phyloP scores from a whole-genome alignment of 2,113 vertebrate species.

The Oxygymnocypris stewartii region DNA sequence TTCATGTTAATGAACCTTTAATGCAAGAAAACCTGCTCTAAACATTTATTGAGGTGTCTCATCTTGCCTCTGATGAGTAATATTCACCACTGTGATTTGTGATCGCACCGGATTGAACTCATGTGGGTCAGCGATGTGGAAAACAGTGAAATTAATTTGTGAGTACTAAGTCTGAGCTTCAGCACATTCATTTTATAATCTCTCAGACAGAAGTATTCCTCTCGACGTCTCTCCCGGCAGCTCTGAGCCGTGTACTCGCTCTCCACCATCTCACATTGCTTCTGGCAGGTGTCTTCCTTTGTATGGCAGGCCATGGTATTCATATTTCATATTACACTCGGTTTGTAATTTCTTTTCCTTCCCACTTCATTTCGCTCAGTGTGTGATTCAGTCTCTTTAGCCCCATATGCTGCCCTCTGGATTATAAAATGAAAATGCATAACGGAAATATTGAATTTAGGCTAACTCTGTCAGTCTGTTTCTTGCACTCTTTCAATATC shows the following conservation, averaged over 20 bases:
- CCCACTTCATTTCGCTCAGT: background rate
- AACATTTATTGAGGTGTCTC: background rate
- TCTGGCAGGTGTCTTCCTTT: conserved; percentile 38
- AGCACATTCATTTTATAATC: conserved; percentile 36
- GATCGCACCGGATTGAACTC: conserved; percentile 21
- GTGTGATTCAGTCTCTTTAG: conserved; percentile 20
- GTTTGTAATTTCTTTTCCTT: conserved; percentile 1
- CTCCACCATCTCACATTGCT: background rate
- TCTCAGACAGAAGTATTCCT: conserved; percentile 7
- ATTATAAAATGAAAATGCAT: conserved; percentile 34
- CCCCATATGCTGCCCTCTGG: conserved; percentile 8
- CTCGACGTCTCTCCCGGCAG: background rate
- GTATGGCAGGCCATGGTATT: conserved; percentile 14
- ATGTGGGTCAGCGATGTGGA: conserved; percentile 7
- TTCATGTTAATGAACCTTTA: background rate
- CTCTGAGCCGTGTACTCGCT: background rate
- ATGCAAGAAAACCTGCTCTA: background rate
- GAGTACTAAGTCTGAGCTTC: conserved; percentile 23
- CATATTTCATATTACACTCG: conserved; percentile 3
- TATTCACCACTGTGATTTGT: background rate
- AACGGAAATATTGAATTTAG: conserved; percentile 33
- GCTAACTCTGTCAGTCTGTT: conserved; percentile 14
- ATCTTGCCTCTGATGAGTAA: conserved; percentile 1
- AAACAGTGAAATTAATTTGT: conserved; percentile 46
- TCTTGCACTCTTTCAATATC: conserved; percentile 20